Percentiles rank a stretch among this genome's conserved stretches.
These are phyloP conservation scores for Macquaria ambigua DNA, from an alignment of 2,113 vertebrate genomes.

Conservation along the genomic window DNA sequence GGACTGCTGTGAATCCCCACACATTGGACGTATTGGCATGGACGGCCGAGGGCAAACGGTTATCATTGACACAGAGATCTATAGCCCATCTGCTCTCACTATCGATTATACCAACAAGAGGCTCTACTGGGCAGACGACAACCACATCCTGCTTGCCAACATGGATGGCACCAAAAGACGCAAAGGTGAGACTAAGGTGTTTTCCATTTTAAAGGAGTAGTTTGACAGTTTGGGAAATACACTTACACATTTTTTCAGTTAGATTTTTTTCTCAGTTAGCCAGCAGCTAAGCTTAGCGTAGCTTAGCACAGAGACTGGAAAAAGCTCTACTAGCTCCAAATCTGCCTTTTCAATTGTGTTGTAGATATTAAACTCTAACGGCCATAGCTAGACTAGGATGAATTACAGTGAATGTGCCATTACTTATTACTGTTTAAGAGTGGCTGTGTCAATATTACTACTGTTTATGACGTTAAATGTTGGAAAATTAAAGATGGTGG, in stretches of 20 bases:
- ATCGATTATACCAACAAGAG: constrained; percentile 97
- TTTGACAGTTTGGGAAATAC: constrained; percentile 2
- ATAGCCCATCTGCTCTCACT: constrained; percentile 93
- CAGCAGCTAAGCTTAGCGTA: not conserved
- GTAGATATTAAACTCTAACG: not conserved
- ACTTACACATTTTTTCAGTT: too few relatives aligned
- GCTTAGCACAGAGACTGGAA: not conserved
- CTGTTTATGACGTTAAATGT: not conserved
- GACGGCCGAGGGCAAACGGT: constrained; percentile 92
- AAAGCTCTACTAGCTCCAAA: not conserved
- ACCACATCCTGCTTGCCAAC: constrained; percentile 95
- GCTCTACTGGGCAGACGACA: constrained; percentile 97
- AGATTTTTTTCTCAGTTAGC: not conserved
- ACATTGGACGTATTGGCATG: constrained; percentile 96
- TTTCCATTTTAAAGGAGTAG: not conserved
- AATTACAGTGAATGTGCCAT: not conserved
- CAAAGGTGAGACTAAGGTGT: constrained; percentile 86
- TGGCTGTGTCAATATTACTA: not conserved
- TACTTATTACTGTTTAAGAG: not conserved
- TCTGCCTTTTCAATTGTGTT: not conserved
- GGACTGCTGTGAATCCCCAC: constrained; percentile 95
- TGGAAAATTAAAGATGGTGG: not conserved
- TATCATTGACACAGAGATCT: constrained; percentile 93
- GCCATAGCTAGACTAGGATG: not conserved
- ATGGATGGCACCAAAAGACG: constrained; percentile 94